Percentiles rank a stretch among this genome's conserved stretches.
phyloP scores from a whole-genome alignment of 2,113 vertebrate genomes.

The Scopus umbretta region DNA sequence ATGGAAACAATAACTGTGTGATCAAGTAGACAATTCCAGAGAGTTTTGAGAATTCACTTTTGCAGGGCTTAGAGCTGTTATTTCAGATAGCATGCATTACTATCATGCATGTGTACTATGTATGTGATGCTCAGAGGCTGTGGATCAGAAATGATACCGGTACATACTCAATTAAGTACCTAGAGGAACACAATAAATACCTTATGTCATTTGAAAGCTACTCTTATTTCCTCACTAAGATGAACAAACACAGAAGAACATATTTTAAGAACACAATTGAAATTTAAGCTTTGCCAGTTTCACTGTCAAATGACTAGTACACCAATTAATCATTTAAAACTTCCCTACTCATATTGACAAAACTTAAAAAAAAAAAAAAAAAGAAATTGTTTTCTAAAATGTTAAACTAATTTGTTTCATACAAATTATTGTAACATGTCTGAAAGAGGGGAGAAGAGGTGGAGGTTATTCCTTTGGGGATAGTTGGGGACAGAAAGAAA shows the following conservation, averaged over 20 bases:
- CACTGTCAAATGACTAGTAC: conserved; percentile 41
- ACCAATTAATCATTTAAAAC: conserved; percentile 56
- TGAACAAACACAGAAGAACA: neutral
- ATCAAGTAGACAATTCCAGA: conserved; percentile 34
- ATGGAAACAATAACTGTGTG: conserved; percentile 9
- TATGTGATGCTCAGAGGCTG: neutral
- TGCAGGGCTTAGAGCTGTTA: conserved; percentile 28
- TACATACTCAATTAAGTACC: conserved; percentile 1
- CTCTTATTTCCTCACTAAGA: conserved; percentile 11
- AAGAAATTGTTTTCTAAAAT: neutral
- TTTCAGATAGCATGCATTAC: conserved; percentile 6
- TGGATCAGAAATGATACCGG: neutral
- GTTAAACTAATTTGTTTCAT: conserved; percentile 45
- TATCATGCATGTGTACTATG: neutral
- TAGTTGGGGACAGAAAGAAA: conserved; percentile 7
- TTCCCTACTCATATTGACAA: neutral
- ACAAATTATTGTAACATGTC: conserved; percentile 21
- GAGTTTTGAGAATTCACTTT: conserved; percentile 50
- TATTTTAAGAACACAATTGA: conserved; percentile 37
- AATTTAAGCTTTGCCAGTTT: conserved; percentile 58
- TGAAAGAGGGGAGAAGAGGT: neutral
- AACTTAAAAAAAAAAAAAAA: neutral
- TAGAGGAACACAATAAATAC: conserved; percentile 37
- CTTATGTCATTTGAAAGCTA: conserved; percentile 31
- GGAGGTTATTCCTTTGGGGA: neutral